phyloP scores from a whole-genome alignment of 1,140 invertebrate species.

The Drosophila pandora region DNA sequence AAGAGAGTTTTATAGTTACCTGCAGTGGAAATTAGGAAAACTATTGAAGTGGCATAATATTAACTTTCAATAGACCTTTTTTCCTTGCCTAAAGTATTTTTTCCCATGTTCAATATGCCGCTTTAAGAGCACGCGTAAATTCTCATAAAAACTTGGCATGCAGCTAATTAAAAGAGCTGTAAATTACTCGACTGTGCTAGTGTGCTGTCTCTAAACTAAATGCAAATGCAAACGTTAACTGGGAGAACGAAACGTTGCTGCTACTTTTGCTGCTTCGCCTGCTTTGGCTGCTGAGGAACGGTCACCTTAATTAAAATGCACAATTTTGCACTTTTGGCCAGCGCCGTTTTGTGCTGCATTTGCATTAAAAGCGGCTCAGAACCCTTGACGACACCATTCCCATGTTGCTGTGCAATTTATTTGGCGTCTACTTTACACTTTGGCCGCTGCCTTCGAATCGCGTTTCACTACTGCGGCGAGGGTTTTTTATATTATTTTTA shows the following conservation, averaged over 20 bases:
- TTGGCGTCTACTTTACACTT: conserved; percentile 74
- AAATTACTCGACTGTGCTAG: conserved; percentile 58
- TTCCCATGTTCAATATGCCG: conserved; percentile 56
- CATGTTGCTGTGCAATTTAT: conserved; percentile 70
- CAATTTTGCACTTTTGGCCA: conserved; percentile 81
- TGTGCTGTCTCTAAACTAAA: conserved; percentile 59
- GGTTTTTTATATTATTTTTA: conserved; percentile 66
- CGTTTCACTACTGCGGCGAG: conserved; percentile 43
- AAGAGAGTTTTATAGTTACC: neutral
- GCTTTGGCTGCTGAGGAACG: conserved; percentile 43
- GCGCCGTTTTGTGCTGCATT: conserved; percentile 71
- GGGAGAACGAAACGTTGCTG: conserved; percentile 7
- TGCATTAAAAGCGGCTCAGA: conserved; percentile 70
- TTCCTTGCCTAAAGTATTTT: neutral
- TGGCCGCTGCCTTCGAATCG: conserved; percentile 54
- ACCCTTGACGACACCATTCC: conserved; percentile 59
- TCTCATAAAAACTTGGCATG: conserved; percentile 77
- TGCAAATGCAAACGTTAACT: conserved; percentile 65
- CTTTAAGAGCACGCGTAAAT: conserved; percentile 77
- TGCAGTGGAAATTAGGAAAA: too few relatives aligned
- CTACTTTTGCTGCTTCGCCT: conserved; percentile 6
- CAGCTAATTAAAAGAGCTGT: conserved; percentile 81
- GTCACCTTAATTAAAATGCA: conserved; percentile 83
- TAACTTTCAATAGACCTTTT: neutral
- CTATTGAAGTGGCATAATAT: too few relatives aligned